Percentiles rank a stretch among this genome's conserved stretches.
phyloP scores from a whole-genome alignment of 1,140 invertebrate genomes.

The Drosophila bifasciata region DNA sequence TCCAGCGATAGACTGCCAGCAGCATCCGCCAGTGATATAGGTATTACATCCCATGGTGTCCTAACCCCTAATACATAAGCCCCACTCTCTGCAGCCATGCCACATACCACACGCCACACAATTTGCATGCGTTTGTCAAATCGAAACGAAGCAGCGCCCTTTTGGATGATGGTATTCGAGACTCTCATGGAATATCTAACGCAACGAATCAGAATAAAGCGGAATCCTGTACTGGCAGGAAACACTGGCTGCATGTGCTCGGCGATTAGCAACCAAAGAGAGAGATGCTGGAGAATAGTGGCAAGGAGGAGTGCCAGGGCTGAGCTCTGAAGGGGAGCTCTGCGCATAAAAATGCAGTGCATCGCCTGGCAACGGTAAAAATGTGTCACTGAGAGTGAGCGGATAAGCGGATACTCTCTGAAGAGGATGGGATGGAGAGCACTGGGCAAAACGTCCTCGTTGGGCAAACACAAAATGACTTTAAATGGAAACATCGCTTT shows the following conservation, averaged over 20 bases:
- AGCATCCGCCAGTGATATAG: conserved; percentile 3
- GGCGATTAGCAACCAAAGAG: conserved; percentile 66
- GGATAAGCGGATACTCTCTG: conserved; percentile 1
- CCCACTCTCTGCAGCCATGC: conserved; percentile 20
- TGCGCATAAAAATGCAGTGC: conserved; percentile 66
- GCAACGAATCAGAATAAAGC: conserved; percentile 13
- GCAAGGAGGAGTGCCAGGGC: conserved; percentile 21
- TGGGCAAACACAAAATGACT: conserved; percentile 56
- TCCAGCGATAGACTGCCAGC: background rate
- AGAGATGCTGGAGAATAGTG: conserved; percentile 22
- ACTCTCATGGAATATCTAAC: conserved; percentile 62
- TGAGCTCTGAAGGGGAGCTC: conserved; percentile 6
- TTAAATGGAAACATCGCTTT: conserved; percentile 72
- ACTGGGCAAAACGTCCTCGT: conserved; percentile 19
- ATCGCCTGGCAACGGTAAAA: conserved; percentile 55
- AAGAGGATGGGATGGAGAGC: conserved; percentile 20
- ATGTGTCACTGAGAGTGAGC: conserved; percentile 38
- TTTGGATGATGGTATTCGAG: no score
- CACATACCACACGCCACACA: conserved; percentile 27
- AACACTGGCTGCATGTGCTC: conserved; percentile 24
- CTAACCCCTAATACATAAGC: conserved; percentile 26
- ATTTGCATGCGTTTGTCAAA: conserved; percentile 49
- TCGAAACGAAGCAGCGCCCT: no score
- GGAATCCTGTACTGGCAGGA: background rate
- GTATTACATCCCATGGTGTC: conserved; percentile 24